These are phyloP conservation scores for Napeogenes sylphis DNA, from an alignment of 2,888 invertebrate genomes.

Conservation along the genomic window DNA sequence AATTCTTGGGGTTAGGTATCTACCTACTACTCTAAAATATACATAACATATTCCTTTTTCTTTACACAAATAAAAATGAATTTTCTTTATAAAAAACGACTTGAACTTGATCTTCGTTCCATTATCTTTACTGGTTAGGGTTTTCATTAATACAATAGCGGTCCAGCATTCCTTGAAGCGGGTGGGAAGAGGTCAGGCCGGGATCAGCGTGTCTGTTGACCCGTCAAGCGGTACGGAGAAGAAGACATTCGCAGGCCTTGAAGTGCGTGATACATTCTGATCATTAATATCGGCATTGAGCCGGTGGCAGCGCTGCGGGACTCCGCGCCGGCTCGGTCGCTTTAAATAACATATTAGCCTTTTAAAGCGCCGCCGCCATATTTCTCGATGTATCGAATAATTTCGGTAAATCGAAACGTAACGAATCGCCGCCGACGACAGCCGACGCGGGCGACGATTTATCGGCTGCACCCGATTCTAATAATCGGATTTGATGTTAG, in stretches of 20 bases:
- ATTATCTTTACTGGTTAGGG: neutral
- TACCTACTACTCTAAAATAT: too few species aligned
- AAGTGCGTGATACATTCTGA: slow-evolving; percentile 55
- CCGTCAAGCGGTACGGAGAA: slow-evolving; percentile 42
- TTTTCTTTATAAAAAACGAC: too few species aligned
- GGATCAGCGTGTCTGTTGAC: slow-evolving; percentile 26
- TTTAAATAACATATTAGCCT: slow-evolving; percentile 70
- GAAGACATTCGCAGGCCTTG: slow-evolving; percentile 58
- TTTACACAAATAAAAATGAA: too few species aligned
- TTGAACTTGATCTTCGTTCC: neutral
- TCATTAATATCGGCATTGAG: slow-evolving; percentile 71
- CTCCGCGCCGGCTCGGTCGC: slow-evolving; percentile 48
- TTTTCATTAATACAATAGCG: neutral
- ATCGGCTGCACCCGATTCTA: slow-evolving; percentile 64
- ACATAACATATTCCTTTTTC: too few species aligned
- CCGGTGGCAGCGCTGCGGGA: slow-evolving; percentile 66
- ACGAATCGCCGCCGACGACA: slow-evolving; percentile 69
- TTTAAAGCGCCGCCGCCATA: slow-evolving; percentile 68
- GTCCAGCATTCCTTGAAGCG: slow-evolving; percentile 4
- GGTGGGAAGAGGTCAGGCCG: slow-evolving; percentile 18
- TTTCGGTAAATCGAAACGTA: slow-evolving; percentile 66
- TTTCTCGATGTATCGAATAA: slow-evolving; percentile 47
- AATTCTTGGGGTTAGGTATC: too few species aligned
- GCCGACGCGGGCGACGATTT: slow-evolving; percentile 57
- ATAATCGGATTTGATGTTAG: slow-evolving; percentile 63